phyloP scores from a whole-genome alignment of 2,113 vertebrate species.

The Sander vitreus region DNA sequence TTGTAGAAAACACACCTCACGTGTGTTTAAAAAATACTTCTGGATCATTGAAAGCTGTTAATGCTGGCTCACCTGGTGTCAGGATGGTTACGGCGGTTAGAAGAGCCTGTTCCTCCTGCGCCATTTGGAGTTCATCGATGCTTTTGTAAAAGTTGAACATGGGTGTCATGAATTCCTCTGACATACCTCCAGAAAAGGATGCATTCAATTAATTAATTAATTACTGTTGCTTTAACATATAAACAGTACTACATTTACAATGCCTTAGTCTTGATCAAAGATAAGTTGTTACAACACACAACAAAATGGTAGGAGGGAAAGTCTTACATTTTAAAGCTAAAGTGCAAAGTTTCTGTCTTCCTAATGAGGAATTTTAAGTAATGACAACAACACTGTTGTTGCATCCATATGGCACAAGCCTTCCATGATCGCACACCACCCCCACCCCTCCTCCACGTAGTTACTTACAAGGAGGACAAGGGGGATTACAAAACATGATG shows the following conservation, averaged over 20 bases:
- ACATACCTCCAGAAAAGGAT: conserved; percentile 87
- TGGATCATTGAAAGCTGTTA: not conserved
- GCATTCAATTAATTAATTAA: conserved; percentile 1
- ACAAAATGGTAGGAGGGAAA: no score
- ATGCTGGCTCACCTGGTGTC: conserved; percentile 88
- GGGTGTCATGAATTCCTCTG: conserved; percentile 94
- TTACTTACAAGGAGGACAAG: no score
- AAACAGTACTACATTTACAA: not conserved
- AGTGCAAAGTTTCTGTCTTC: no score
- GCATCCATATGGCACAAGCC: no score
- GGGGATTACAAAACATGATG: no score
- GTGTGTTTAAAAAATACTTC: not conserved
- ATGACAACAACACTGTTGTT: no score
- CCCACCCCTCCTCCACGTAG: no score
- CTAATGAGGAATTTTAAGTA: no score
- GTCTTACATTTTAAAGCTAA: no score
- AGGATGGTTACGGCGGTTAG: conserved; percentile 95
- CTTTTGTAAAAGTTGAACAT: conserved; percentile 99
- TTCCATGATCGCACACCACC: no score
- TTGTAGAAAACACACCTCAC: not conserved
- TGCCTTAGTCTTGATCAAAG: not conserved
- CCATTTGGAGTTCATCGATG: conserved; percentile 93
- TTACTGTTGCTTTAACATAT: not conserved
- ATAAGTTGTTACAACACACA: not conserved
- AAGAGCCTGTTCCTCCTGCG: conserved; percentile 93